Evolutionary conservation across 2,888 invertebrate species (phyloP), one percentile per base, ranked within the genome.

Genomic region (Acrobasis repandana): DNA sequence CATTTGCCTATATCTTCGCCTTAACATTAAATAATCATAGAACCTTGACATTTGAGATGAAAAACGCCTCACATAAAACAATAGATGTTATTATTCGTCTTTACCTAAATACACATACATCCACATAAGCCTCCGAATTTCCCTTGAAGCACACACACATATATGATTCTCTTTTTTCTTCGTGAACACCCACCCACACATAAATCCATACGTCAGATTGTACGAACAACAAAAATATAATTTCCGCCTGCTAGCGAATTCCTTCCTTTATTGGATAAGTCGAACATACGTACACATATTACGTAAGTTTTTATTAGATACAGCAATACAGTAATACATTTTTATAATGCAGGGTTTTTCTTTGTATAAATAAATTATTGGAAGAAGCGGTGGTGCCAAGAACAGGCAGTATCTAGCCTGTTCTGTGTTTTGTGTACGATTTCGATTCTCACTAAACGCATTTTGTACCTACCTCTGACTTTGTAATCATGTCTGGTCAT

Each of bases 171-270:
- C 5, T 38, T 54, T 34, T 34, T 52, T 38, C 15, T 38, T 54
- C 54, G 18, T 38, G 10, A 16, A 54, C 38, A 36, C 51, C 51
- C 51, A 15, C 51, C 51, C 51, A 15, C 51, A 51, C 51, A 34
- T 28, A 48, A 57, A 8, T 18, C 48, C 16, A 58, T 34, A 48
- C 28, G 57, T 58, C 36, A 47, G 58, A 58, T 34, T 58, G 33
- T 33, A 16, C 47, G 57, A 58, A 49, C 49, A 49, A 58, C 58
- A 49, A 58, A 58, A 58, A 58, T 58, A 58, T 58, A 36, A 58
- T 50, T 58, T 58, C 58, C 58, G 58, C 58, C 38, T 49, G 15
- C 15, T 11, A 49, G 58, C 58, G 58, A 36, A 58, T 58, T 58
- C 58, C 58, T 49, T 28, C 49, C 18, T 58, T 49, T 58, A 58